Evolutionary conservation across 1,140 invertebrate genomes (phyloP).

Genomic region (Armadillidium nasatum): DNA sequence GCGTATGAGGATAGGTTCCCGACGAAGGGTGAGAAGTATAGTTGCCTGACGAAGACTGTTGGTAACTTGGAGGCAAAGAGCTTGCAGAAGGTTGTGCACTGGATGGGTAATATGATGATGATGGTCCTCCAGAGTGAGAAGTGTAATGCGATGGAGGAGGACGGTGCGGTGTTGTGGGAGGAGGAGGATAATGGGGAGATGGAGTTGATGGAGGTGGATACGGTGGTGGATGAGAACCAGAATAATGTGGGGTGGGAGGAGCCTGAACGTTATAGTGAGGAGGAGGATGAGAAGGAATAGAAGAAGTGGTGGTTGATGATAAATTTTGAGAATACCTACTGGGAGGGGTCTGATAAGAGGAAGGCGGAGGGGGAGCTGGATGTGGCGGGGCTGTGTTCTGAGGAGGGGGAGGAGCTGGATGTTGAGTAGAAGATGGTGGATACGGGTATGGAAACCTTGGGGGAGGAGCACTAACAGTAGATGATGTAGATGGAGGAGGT

Average conservation of each 20-base stretch:
- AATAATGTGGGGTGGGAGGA: conserved; percentile 26
- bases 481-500: conserved; percentile 18
- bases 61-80: neutral
- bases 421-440: conserved; percentile 31
- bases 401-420: conserved; percentile 35
- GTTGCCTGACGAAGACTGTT: neutral
- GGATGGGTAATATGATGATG: conserved; percentile 28
- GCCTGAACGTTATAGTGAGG: conserved; percentile 29
- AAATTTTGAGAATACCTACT: conserved; percentile 24
- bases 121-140: conserved; percentile 14
- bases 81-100: conserved; percentile 20
- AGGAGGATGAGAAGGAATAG: conserved; percentile 25
- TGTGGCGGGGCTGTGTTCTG: conserved; percentile 29
- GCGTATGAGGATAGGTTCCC: neutral
- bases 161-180: conserved; percentile 24
- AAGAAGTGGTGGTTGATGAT: conserved; percentile 18
- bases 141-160: conserved; percentile 31
- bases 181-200: conserved; percentile 26
- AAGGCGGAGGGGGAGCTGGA: conserved; percentile 37
- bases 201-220: conserved; percentile 27
- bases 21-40: neutral
- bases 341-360: conserved; percentile 27
- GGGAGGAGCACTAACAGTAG: neutral
- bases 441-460: conserved; percentile 34
- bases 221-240: conserved; percentile 25